Conservation (phyloP, 1,140 invertebrate genomes). For the Tetragnatha versicolor region DNA sequence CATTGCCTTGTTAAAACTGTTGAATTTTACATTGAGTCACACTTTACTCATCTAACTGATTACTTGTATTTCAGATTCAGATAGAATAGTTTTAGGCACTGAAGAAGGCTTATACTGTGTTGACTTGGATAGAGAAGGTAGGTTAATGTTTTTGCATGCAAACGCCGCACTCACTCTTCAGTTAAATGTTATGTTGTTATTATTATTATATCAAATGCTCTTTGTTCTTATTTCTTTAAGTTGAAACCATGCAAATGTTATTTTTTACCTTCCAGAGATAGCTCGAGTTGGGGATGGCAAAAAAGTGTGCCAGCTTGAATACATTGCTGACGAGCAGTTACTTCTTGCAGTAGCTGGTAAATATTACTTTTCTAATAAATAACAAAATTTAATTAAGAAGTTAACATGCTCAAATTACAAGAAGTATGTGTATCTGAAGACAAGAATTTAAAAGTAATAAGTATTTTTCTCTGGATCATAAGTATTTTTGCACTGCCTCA, state of each 20-base stretch:
- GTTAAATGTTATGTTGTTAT: too few relatives aligned
- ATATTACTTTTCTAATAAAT: constrained; percentile 10
- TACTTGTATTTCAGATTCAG: constrained; percentile 64
- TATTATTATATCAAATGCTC: not conserved
- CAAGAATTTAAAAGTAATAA: too few relatives aligned
- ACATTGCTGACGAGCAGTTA: constrained; percentile 86
- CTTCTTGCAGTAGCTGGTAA: constrained; percentile 68
- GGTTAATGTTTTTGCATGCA: not conserved
- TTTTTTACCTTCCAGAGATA: constrained; percentile 70
- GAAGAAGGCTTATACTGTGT: constrained; percentile 95
- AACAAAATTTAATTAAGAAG: too few relatives aligned
- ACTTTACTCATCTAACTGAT: not conserved
- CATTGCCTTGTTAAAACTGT: not conserved
- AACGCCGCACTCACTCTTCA: too few relatives aligned
- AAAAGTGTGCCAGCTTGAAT: constrained; percentile 85
- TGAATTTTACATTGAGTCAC: not conserved
- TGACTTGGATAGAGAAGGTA: constrained; percentile 84
- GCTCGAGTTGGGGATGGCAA: constrained; percentile 85
- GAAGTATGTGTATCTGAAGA: too few relatives aligned
- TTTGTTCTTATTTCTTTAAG: not conserved
- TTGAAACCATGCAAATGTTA: not conserved
- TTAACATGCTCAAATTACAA: too few relatives aligned
- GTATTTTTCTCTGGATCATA: too few relatives aligned
- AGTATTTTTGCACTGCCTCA: too few relatives aligned
- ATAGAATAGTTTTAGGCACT: constrained; percentile 87